Base-by-base conservation (phyloP, 2,888 invertebrate species). In the Oxystoma pomonae region DNA sequence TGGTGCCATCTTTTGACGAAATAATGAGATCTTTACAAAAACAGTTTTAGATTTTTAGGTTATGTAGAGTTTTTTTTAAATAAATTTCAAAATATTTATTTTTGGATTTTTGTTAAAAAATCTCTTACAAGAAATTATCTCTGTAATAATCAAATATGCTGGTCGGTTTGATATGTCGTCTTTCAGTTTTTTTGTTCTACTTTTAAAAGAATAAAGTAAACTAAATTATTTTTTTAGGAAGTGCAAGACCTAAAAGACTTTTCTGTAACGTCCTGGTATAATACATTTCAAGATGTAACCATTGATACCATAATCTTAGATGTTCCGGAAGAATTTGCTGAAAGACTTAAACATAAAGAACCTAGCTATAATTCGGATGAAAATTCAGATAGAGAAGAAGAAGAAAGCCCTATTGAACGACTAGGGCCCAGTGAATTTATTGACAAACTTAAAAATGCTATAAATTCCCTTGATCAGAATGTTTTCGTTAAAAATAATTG, bases 401-500 rank as follows among this genome's bases (percentile, higher is more conserved):
- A 12, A 49, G 12, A 35, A 20, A 20, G 9, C 16, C 22, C 5
- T 3, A 35, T 63, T 61, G 63, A 70, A 63, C 1, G 35, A 19
- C 56, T 50, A 18, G 57, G 66, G 7, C 65, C 70, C 16, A 53
- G 57, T 18, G 66, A 68, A 12, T 72, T 72, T 52, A 60, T 60
- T 20, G 64, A 74, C 50, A 63, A 69, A 17, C 60, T 79, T 20
- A 75, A 71, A 65, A 76, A 77, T 68, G 75, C 74, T 3, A 70
- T 78, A 55, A 74, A 73, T 50, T 58, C 65, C 1, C 68, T 78
- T 7, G 67, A 73, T 53, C 74, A 72, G 52, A 68, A 68, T 22
- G 77, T 74, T 22, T 80, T 79, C 68, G 72, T 77, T 2, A 80
- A 78, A 71, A 78, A 76, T 62, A 80, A 80, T 67, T 80, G 79